Evolutionary conservation across 2,888 invertebrate genomes (phyloP).

Genomic region (Drosophila siamana): DNA sequence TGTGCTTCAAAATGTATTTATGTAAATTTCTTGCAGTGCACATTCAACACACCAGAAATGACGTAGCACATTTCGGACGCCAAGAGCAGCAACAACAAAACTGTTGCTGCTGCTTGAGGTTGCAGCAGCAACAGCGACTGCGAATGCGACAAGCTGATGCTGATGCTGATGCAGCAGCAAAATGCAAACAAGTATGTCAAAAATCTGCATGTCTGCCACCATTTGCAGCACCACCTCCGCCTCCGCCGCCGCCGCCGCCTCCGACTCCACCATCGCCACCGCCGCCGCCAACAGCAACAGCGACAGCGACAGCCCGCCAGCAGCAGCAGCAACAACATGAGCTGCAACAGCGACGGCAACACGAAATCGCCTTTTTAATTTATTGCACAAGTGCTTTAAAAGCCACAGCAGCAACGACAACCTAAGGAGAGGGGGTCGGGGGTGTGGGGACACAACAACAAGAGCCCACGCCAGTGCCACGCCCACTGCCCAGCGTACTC

Average conservation of each 20-base stretch:
- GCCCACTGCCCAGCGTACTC: background rate
- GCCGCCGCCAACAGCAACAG: conserved; percentile 23
- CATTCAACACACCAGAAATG: conserved; percentile 55
- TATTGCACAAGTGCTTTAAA: conserved; percentile 82
- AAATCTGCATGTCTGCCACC: conserved; percentile 82
- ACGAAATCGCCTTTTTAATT: conserved; percentile 80
- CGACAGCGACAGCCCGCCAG: conserved; percentile 41
- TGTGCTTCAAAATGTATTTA: background rate
- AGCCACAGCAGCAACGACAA: conserved; percentile 58
- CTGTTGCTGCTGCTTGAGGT: conserved; percentile 31
- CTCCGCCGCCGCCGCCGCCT: conserved; percentile 5
- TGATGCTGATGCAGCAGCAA: conserved; percentile 70
- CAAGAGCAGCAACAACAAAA: conserved; percentile 37
- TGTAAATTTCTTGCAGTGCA: conserved; percentile 53
- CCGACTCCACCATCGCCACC: background rate
- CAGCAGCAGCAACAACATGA: conserved; percentile 39
- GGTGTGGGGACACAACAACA: conserved; percentile 22
- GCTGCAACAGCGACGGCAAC: conserved; percentile 57
- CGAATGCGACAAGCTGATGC: conserved; percentile 39
- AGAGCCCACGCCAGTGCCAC: conserved; percentile 44
- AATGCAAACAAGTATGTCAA: conserved; percentile 81
- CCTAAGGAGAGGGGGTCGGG: conserved; percentile 11
- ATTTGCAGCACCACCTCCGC: conserved; percentile 65
- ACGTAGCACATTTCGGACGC: conserved; percentile 65
- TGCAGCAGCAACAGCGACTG: conserved; percentile 37